Percentiles rank a stretch among this genome's conserved stretches.
These are phyloP conservation scores for Zygogramma bicolorata DNA, from an alignment of 2,888 invertebrate species.

Conservation along the genomic window DNA sequence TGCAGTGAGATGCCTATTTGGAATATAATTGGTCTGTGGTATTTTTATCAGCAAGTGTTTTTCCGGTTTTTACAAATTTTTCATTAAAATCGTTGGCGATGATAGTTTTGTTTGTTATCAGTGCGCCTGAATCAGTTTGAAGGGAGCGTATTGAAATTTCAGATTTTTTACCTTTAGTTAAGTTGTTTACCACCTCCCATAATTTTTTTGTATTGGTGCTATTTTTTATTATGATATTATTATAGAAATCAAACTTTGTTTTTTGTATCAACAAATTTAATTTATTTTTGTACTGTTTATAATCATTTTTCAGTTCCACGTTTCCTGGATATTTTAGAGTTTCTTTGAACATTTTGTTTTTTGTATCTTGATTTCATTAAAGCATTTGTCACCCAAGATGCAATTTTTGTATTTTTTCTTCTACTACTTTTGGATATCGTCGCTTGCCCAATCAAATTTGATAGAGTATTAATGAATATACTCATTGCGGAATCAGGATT, in stretches of 20 bases:
- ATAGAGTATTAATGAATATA: neutral
- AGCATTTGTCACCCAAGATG: neutral
- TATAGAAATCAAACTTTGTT: neutral
- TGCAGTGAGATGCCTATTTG: slow-evolving; percentile 2
- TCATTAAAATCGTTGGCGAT: no score
- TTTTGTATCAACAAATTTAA: neutral
- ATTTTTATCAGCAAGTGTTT: slow-evolving; percentile 12
- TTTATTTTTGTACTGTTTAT: neutral
- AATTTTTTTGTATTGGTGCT: no score
- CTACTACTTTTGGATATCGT: neutral
- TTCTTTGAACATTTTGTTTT: neutral
- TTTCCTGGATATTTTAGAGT: neutral
- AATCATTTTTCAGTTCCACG: neutral
- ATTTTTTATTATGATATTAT: neutral
- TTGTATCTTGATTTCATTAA: neutral
- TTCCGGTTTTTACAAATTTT: no score
- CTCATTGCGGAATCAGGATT: neutral
- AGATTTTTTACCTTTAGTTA: no score
- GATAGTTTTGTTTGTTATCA: no score
- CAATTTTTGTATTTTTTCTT: neutral
- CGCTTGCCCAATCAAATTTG: neutral
- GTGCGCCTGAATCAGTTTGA: no score
- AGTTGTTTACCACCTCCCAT: no score
- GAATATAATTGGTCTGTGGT: slow-evolving; percentile 9
- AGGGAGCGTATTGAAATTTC: no score